Evolutionary conservation across 2,797 vertebrate genomes (phyloP), one percentile per base, ranked within the genome.

Genomic region (Spheniscus humboldti): DNA sequence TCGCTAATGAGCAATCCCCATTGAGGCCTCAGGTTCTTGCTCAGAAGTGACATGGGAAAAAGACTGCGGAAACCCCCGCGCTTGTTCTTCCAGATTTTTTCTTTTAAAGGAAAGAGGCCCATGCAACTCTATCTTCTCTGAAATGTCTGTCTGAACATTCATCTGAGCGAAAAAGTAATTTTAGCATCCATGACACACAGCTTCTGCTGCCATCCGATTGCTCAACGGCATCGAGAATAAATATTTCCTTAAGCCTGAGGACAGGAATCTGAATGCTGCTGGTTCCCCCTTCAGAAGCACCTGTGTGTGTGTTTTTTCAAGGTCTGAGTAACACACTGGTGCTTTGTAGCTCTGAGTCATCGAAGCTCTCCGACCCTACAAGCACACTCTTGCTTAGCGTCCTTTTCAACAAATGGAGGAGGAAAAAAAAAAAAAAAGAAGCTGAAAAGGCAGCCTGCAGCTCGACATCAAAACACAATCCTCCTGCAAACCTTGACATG

Each of bases 51-150:
- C 96, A 92, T 92, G 97, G 97, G 95, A 97, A 96, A 97, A 96
- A 93, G 82, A 17, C 59, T 50, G 19, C 92, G 98, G 98, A 98
- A 98, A 98, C 81, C 95, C 97, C 98, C 97, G 6, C 66, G 72
- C 76, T 91, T 92, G 91, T 91, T 96, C 96, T 96, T 95, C 94
- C 94, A 96, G 87, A 87, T 94, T 94, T 97, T 96, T 97, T 96
- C 77, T 94, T 91, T 86, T 86, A 79, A 93, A 88, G 96, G 69
- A 92, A 77, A 95, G 80, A 87, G 84, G 78, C 90, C 91, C 53
- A 18, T 86, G 91, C 93, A 96, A 97, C 80, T 83, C 62, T 97
- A 97, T 97, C 90, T 94, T 93, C 79, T 90, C 62, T 94, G 79
- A 84, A 80, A 41, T 62, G 71, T 94, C 89, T 88, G 82, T 72